Evolutionary conservation across 1,140 invertebrate species (phyloP).

Genomic region (Lepidotrigona ventralis): DNA sequence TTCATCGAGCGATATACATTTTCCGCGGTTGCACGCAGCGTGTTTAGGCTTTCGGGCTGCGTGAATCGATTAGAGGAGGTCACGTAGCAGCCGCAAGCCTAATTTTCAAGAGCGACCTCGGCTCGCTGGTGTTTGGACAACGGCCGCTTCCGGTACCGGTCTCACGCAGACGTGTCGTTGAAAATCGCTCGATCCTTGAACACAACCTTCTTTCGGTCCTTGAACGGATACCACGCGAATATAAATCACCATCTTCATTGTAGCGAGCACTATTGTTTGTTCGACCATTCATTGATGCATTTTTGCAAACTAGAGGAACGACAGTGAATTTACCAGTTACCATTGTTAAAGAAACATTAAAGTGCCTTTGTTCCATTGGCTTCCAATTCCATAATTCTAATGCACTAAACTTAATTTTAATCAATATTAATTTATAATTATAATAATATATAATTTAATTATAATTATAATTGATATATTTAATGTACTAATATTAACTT

Average conservation of each 20-base stretch:
- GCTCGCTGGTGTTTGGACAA: conserved; percentile 53
- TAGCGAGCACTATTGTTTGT: not conserved
- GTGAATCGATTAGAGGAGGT: conserved; percentile 35
- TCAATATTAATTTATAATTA: too few species aligned
- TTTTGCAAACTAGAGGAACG: not conserved
- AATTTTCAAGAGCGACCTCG: conserved; percentile 65
- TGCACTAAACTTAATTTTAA: too few species aligned
- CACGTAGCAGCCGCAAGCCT: conserved; percentile 28
- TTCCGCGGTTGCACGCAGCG: not conserved
- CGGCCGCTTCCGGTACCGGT: conserved; percentile 52
- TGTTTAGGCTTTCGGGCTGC: conserved; percentile 31
- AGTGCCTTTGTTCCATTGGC: too few species aligned
- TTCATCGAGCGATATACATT: not conserved
- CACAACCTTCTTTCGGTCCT: conserved; percentile 23
- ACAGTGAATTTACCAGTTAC: too few species aligned
- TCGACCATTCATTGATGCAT: not conserved
- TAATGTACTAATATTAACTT: too few species aligned
- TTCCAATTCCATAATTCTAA: too few species aligned
- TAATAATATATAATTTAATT: too few species aligned
- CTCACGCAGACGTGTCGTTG: conserved; percentile 43
- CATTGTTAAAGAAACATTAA: too few species aligned
- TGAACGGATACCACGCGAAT: not conserved
- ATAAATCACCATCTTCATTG: conserved; percentile 2
- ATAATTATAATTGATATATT: too few species aligned
- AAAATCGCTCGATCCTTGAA: conserved; percentile 46